These are phyloP conservation scores for Lepetodrilus schrolli DNA, from an alignment of 2,888 invertebrate genomes.

Conservation along the genomic window DNA sequence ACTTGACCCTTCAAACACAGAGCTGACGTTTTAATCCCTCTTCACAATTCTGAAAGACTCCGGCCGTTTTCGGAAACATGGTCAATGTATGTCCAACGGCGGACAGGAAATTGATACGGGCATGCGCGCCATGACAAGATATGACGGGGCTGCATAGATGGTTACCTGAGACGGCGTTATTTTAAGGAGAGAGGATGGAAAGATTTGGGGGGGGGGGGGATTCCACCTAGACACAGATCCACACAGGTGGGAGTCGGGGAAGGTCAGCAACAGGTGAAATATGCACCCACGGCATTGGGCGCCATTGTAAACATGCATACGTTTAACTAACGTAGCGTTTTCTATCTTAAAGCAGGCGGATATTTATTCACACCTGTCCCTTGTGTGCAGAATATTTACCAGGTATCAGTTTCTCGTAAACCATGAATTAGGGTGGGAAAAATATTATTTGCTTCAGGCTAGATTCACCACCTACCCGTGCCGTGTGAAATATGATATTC, in stretches of 20 bases:
- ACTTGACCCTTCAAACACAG: not conserved
- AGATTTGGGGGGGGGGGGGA: too few relatives aligned
- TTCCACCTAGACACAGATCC: not conserved
- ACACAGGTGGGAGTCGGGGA: not conserved
- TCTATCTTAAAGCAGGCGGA: too few relatives aligned
- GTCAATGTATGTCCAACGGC: not conserved
- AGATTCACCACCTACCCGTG: too few relatives aligned
- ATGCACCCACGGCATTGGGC: not conserved
- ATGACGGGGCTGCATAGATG: not conserved
- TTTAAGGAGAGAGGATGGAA: too few relatives aligned
- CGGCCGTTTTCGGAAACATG: not conserved
- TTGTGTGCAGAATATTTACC: too few relatives aligned
- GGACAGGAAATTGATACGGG: not conserved
- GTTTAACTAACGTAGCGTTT: not conserved
- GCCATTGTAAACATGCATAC: slow-evolving; percentile 15
- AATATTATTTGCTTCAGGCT: too few relatives aligned
- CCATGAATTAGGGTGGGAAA: too few relatives aligned
- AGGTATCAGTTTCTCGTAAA: too few relatives aligned
- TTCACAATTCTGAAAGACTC: not conserved
- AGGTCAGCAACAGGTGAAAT: not conserved
- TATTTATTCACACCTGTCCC: too few relatives aligned
- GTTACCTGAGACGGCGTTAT: not conserved
- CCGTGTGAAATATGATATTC: too few relatives aligned
- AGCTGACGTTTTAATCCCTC: not conserved
- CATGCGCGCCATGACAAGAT: not conserved